Conservation (phyloP, 1,140 invertebrate genomes). For the Drosophila busckii region DNA sequence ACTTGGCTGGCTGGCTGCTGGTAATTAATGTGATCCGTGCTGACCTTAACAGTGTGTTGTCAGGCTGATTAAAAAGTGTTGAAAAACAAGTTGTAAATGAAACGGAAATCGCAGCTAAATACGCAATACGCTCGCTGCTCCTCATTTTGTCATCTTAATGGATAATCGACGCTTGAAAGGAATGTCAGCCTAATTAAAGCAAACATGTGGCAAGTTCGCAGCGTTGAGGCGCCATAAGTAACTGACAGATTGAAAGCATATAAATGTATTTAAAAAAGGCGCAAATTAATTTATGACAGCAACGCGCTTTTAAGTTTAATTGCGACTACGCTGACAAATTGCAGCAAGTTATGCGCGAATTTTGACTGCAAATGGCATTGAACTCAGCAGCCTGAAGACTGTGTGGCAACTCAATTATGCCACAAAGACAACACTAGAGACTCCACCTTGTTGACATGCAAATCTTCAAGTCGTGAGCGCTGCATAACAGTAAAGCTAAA, state of each 20-base stretch:
- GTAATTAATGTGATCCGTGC: constrained; percentile 67
- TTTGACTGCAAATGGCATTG: constrained; percentile 62
- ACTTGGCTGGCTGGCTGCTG: constrained; percentile 2
- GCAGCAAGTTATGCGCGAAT: constrained; percentile 45
- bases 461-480: constrained; percentile 57
- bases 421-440: constrained; percentile 3
- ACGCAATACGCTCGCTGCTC: constrained; percentile 7
- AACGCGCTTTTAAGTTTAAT: too few species aligned
- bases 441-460: constrained; percentile 32
- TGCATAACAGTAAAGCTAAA: constrained; percentile 51
- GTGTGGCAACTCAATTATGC: not conserved
- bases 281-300: too few species aligned
- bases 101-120: constrained; percentile 40
- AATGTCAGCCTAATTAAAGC: constrained; percentile 66
- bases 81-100: constrained; percentile 65
- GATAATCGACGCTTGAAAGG: constrained; percentile 31
- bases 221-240: constrained; percentile 56
- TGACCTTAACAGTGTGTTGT: constrained; percentile 73
- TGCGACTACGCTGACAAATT: constrained; percentile 47
- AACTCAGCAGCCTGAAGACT: constrained; percentile 21
- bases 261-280: not conserved
- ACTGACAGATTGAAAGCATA: constrained; percentile 33
- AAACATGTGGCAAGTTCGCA: constrained; percentile 74
- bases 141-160: constrained; percentile 66
- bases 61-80: constrained; percentile 71